Evolutionary conservation across 2,888 invertebrate genomes (phyloP).

Genomic region (Athalia cordata): DNA sequence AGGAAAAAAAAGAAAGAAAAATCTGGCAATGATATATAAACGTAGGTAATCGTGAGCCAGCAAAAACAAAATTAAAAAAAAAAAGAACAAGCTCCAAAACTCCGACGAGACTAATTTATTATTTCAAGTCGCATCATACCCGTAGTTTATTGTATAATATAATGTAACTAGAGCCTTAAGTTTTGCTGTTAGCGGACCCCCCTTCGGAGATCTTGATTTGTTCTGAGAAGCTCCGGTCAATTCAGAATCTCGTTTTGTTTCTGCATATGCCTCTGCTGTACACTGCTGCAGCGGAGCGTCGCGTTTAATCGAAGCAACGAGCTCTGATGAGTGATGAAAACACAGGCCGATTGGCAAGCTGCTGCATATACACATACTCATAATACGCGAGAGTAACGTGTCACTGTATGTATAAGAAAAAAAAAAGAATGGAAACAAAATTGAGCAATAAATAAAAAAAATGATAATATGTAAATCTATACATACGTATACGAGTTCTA

Average conservation of each 20-base stretch:
- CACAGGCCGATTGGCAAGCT: conserved; percentile 24
- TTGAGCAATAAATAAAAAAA: too few species aligned
- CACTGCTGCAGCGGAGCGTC: neutral
- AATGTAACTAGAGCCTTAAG: conserved; percentile 14
- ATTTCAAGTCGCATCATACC: neutral
- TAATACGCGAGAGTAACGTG: too few species aligned
- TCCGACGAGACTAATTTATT: conserved; percentile 7
- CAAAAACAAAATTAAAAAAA: conserved; percentile 21
- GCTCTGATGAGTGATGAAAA: conserved; percentile 43
- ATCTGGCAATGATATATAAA: conserved; percentile 5
- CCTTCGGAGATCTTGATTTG: conserved; percentile 32
- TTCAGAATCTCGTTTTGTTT: conserved; percentile 43
- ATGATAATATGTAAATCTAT: too few species aligned
- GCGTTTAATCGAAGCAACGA: conserved; percentile 42
- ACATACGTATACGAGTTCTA: too few species aligned
- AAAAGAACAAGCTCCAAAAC: conserved; percentile 42
- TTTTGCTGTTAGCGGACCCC: neutral
- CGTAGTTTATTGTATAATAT: too few species aligned
- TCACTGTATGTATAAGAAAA: neutral
- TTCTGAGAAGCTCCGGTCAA: conserved; percentile 41
- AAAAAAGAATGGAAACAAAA: too few species aligned
- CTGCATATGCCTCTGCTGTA: conserved; percentile 18
- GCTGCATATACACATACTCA: neutral
- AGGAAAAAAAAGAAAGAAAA: conserved; percentile 1
- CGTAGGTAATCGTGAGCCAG: neutral